Evolutionary conservation across 2,888 invertebrate genomes (phyloP).

Genomic region (Mechanitis mazaeus): DNA sequence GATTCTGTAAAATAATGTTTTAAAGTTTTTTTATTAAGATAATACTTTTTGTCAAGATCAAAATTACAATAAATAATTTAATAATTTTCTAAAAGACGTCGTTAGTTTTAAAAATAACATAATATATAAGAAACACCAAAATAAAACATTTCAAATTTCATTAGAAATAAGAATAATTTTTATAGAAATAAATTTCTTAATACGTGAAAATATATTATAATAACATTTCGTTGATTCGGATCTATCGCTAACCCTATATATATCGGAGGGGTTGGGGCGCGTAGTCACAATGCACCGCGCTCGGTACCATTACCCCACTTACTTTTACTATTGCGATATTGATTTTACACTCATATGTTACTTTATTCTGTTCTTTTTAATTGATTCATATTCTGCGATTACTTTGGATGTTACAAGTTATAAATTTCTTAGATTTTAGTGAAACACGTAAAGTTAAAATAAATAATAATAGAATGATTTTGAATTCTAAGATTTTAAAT

Average conservation of each 20-base stretch:
- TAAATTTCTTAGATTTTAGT: background rate
- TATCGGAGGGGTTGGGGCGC: constrained; percentile 36
- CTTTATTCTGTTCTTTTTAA: constrained; percentile 16
- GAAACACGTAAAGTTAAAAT: background rate
- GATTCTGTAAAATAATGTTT: background rate
- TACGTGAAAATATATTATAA: background rate
- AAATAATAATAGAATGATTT: too few relatives aligned
- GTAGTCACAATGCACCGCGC: constrained; percentile 53
- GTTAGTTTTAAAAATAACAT: too few relatives aligned
- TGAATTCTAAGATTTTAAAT: too few relatives aligned
- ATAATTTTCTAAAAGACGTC: too few relatives aligned
- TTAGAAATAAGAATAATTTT: too few relatives aligned
- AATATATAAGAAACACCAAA: too few relatives aligned
- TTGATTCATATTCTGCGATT: background rate
- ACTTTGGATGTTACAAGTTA: background rate
- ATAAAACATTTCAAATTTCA: too few relatives aligned
- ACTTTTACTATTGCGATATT: constrained; percentile 64
- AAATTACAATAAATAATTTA: too few relatives aligned
- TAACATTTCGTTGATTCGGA: background rate
- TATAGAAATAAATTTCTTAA: background rate
- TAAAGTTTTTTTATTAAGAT: too few relatives aligned
- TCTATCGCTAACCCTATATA: constrained; percentile 27
- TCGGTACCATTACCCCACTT: constrained; percentile 66
- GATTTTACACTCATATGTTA: constrained; percentile 61
- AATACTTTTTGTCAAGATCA: too few relatives aligned